A percentile compares a stretch with the other conserved stretches of the same genome.
Conservation (phyloP, 2,888 invertebrate species). For the Nipponacmea schrenckii region DNA sequence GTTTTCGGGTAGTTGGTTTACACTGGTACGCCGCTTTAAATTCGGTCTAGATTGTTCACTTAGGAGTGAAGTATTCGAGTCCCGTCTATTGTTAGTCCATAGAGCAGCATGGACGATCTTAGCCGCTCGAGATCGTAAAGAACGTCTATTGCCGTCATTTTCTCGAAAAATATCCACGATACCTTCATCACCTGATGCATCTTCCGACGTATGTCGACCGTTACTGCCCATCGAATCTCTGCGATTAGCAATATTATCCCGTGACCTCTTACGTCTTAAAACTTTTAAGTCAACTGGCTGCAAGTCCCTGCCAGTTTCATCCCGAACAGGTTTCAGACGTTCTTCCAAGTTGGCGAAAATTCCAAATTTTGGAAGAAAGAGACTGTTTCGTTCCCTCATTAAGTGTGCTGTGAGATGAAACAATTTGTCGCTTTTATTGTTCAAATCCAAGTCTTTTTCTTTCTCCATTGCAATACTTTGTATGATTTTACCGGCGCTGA, state of each 20-base stretch:
- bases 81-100: not conserved
- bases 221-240: not conserved
- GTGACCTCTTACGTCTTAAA: not conserved
- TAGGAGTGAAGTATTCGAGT: not conserved
- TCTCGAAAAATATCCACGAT: not conserved
- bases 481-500: not conserved
- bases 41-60: not conserved
- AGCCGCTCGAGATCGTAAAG: not conserved
- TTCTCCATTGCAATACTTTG: not conserved
- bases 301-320: not conserved
- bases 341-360: conserved; percentile 12
- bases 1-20: not conserved
- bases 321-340: not conserved
- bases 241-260: not conserved
- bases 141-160: not conserved
- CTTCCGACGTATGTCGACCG: not conserved
- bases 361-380: conserved; percentile 10
- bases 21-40: not conserved
- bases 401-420: not conserved
- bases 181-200: not conserved
- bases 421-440: not conserved
- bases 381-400: not conserved
- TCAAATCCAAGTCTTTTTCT: not conserved
- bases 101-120: not conserved
- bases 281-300: not conserved